Base-by-base conservation (phyloP, 2,888 invertebrate genomes). In the Tenthredo amoena region DNA sequence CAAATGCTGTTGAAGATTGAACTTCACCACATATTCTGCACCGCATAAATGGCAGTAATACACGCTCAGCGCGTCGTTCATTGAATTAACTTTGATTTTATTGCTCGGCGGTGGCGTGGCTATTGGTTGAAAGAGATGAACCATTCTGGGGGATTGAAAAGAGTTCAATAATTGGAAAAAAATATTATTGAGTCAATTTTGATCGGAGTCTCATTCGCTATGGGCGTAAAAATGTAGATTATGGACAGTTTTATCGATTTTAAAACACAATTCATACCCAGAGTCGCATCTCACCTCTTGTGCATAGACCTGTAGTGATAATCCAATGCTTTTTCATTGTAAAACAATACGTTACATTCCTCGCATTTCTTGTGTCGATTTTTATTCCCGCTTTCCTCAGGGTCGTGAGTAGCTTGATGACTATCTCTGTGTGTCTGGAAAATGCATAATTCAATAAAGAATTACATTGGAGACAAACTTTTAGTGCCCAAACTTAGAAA, bases 11-110 rank as follows among this genome's bases (percentile, higher is more conserved):
- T 95, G 95, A 88, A 96, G 93, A 93, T 96, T 96, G 85, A 96
- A 95, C 92, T 96, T 96, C 86, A 96, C 95, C 76, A 96, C 94
- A 92, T 96, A 96, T 90, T 96, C 96, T 85, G 95, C 95, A 21
- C 96, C 96, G 92, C 96, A 96, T 88, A 96, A 90, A 88, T 95
- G 94, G 86, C 95, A 95, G 88, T 95, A 95, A 88, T 94, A 95
- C 50, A 94, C 94, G 55, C 94, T 94, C 74, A 94, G 92, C 0
- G 94, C 94, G 88, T 96, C 95, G 21, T 94, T 94, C 87, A 94
- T 94, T 77, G 94, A 94, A 88, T 94, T 95, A 26, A 94, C 91
- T 89, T 94, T 94, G 65, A 95, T 95, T 89, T 95, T 95, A 87
- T 94, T 94, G 71, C 94, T 94, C 6, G 95, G 95, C 0, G 95